phyloP scores from a whole-genome alignment of 23 tunicate species.

The Aplidium turbinatum region DNA sequence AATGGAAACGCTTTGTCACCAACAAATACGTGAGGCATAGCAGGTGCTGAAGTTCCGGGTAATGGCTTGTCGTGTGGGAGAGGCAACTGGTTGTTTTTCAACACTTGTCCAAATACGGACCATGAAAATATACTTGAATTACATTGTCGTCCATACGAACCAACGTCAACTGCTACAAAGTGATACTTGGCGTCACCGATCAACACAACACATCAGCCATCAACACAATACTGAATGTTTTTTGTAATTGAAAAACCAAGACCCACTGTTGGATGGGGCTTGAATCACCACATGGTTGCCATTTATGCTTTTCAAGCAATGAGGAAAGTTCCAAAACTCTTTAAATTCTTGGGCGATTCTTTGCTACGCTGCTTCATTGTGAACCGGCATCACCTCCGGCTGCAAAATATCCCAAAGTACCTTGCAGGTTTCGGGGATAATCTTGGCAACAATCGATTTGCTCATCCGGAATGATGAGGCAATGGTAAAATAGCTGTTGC shows the following conservation, averaged over 20 bases:
- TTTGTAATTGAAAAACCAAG: constrained; percentile 38
- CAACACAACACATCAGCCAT: too few relatives aligned
- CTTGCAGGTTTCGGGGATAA: constrained; percentile 30
- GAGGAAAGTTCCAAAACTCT: constrained; percentile 48
- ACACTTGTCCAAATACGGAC: constrained; percentile 29
- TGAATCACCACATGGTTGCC: constrained; percentile 33
- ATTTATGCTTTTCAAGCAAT: constrained; percentile 29
- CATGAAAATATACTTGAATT: constrained; percentile 35
- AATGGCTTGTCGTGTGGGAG: not conserved
- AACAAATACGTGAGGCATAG: constrained; percentile 26
- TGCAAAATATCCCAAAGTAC: constrained; percentile 28
- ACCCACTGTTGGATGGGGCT: constrained; percentile 34
- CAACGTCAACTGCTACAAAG: constrained; percentile 25
- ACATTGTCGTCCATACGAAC: constrained; percentile 37
- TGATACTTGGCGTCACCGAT: constrained; percentile 36
- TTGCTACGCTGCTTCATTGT: constrained; percentile 1
- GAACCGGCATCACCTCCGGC: constrained; percentile 14
- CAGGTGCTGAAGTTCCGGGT: not conserved
- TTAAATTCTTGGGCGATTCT: constrained; percentile 14
- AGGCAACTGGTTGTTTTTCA: not conserved
- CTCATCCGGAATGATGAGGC: constrained; percentile 17
- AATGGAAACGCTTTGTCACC: constrained; percentile 52
- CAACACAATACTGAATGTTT: constrained; percentile 37
- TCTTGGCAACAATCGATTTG: constrained; percentile 23
- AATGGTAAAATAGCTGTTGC: constrained; percentile 22